Base-by-base conservation (phyloP, 2,888 invertebrate species). In the Habrosyne pyritoides region DNA sequence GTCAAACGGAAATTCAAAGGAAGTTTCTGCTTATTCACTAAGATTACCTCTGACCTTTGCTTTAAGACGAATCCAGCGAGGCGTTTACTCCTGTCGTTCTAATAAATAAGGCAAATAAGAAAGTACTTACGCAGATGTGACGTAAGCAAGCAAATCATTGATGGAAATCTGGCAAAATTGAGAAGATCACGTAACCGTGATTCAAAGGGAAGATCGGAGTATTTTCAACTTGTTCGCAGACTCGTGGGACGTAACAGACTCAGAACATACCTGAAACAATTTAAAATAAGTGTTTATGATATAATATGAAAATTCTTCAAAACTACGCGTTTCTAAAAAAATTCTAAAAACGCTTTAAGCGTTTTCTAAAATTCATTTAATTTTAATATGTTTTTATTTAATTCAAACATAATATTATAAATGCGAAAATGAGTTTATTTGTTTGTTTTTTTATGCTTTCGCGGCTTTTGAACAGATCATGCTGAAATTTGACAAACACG, bases 181-280 rank as follows among this genome's bases (percentile, higher is more conserved):
- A 55, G 60, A 58, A 58, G 56, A 53, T 62, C 33, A 33, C 50
- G 21, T 58, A 47, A 53, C 58, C 67, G 48, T 26, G 59, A 55
- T 51, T 56, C 46, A 55, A 51, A 60, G 53, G 28, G 52, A 54
- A 46, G 49, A 22, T 47, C 22, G 28, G 56, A 59, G 58, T 59
- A 59, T 67, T 57, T 68, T 59, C 52, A 57, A 64, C 61, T 61
- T 53, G 59, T 63, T 60, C 52, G 58, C 54, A 8, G 42, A 14
- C 57, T 52, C 18, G 18, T n/a, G 36, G 21, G 21, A 21, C 22
- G 54, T 56, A 30, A 53, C 28, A 8, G 48, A 24, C 21, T 28
- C 10, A 49, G 21, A 62, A 80, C 79, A 65, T 79, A 79, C 81
- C 79, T 81, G 76, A 47, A 79, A 81, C 69, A 74, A 79, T 48